phyloP scores from a whole-genome alignment of 2,888 invertebrate species.

The Leucania comma region DNA sequence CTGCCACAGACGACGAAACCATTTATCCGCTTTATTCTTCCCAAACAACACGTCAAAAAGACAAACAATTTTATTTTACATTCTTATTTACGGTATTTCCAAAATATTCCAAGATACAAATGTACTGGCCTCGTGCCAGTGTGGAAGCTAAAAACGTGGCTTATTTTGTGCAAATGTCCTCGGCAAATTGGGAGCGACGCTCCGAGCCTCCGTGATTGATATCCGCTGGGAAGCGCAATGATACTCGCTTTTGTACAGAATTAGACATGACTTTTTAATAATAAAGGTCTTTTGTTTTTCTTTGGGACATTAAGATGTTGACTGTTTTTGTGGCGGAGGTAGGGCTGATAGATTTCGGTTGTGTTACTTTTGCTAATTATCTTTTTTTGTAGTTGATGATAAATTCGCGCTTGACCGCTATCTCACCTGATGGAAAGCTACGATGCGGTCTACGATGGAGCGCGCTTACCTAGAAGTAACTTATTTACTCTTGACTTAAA shows the following conservation, averaged over 20 bases:
- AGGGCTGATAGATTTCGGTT: neutral
- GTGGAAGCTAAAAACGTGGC: slow-evolving; percentile 56
- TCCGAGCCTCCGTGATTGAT: slow-evolving; percentile 65
- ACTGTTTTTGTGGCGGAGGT: neutral
- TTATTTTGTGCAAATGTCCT: slow-evolving; percentile 67
- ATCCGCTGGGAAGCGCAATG: slow-evolving; percentile 42
- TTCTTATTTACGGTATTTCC: slow-evolving; percentile 50
- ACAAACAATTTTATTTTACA: slow-evolving; percentile 53
- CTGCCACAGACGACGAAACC: neutral
- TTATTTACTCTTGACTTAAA: too few relatives aligned
- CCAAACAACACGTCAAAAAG: slow-evolving; percentile 27
- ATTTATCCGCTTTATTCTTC: neutral
- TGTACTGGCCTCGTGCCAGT: slow-evolving; percentile 59
- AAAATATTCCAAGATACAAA: slow-evolving; percentile 61
- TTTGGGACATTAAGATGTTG: neutral
- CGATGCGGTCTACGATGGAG: too few relatives aligned
- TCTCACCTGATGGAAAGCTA: too few relatives aligned
- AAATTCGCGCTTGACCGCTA: too few relatives aligned
- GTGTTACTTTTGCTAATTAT: neutral
- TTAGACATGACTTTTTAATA: slow-evolving; percentile 51
- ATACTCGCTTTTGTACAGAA: slow-evolving; percentile 50
- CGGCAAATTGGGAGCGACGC: slow-evolving; percentile 66
- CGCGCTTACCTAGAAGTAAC: too few relatives aligned
- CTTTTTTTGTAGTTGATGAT: too few relatives aligned
- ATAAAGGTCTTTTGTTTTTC: slow-evolving; percentile 36